Base-by-base conservation (phyloP, 2,888 invertebrate species). In the Drosophila tanythrix region DNA sequence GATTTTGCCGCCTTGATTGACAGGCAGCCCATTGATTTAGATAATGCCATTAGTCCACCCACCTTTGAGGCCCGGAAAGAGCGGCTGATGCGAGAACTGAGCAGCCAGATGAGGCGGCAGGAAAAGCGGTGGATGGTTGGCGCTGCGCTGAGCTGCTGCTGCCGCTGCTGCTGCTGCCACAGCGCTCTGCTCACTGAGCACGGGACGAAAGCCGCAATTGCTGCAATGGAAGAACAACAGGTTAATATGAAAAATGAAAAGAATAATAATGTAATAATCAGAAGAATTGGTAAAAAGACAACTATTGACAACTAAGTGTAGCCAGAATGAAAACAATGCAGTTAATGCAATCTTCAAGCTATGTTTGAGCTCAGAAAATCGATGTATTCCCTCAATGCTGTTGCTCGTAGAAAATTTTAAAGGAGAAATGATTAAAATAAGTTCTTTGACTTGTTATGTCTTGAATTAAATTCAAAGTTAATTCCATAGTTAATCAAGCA, bases 1-100 rank as follows among this genome's bases (percentile, higher is more conserved):
- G 75, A 79, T 76, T 68, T 70, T 62, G 33, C 36, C 51, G 71
- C 78, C 56, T 76, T 82, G 89, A 91, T 88, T 90, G 84, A 89
- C 89, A 83, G 83, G 85, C 85, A 81, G 81, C 67, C 61, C 77
- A 69, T 79, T 79, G 78, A 90, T 81, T 21, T 72, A 77, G 79
- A 66, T 68, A 68, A 66, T 51, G 56, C 67, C 71, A 61, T 71
- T 70, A 65, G 68, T 53, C 35, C 52, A 65, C 55, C 56, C 70
- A 96, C 97, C 97, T 96, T 97, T 97, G 73, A 97, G 94, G 65
- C 95, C 94, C 62, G 96, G 96, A 93, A 97, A 97, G 83, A 97
- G 94, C 10, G 97, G 97, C 84, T 97, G 97, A 81, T 97, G 97
- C 61, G 96, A 94, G 94, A 97, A 95, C 94, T 96, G 95, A 86